Evolutionary conservation across 2,797 vertebrate genomes (phyloP).

Genomic region (Lacerta agilis): DNA sequence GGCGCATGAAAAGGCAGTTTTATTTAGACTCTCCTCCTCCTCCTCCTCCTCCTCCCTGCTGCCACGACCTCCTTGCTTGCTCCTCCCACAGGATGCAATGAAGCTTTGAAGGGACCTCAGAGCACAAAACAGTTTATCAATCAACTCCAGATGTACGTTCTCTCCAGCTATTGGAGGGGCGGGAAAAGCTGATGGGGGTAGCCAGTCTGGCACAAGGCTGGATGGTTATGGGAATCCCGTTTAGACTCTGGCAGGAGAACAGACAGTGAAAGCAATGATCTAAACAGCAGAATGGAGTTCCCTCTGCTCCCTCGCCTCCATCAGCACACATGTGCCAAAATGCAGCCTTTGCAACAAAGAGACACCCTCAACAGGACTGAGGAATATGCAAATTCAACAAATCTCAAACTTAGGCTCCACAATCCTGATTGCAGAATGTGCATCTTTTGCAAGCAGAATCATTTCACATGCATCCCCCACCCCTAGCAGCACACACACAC

Average conservation of each 20-base stretch:
- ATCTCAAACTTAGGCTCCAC: too few relatives aligned
- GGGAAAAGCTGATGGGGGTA: constrained; percentile 18
- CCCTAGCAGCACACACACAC: too few relatives aligned
- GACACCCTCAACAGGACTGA: neutral
- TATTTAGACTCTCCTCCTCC: neutral
- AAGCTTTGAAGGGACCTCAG: neutral
- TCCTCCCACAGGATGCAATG: constrained; percentile 19
- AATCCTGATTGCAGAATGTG: neutral
- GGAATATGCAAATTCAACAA: constrained; percentile 9
- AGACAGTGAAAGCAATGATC: neutral
- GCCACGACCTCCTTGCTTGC: neutral
- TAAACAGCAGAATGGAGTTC: neutral
- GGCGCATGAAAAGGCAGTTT: accelerated
- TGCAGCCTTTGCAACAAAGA: neutral
- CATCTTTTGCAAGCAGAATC: neutral
- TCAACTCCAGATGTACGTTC: neutral
- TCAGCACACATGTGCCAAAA: neutral
- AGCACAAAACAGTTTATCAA: accelerated
- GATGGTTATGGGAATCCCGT: constrained; percentile 22
- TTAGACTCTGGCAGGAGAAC: constrained; percentile 19
- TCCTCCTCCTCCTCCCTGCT: neutral
- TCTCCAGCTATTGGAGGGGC: neutral
- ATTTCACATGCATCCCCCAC: neutral
- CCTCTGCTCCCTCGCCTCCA: neutral
- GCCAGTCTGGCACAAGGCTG: constrained; percentile 33